Evolutionary conservation across 1,140 invertebrate species (phyloP), one percentile per base, ranked within the genome.

Genomic region (Delia radicum): DNA sequence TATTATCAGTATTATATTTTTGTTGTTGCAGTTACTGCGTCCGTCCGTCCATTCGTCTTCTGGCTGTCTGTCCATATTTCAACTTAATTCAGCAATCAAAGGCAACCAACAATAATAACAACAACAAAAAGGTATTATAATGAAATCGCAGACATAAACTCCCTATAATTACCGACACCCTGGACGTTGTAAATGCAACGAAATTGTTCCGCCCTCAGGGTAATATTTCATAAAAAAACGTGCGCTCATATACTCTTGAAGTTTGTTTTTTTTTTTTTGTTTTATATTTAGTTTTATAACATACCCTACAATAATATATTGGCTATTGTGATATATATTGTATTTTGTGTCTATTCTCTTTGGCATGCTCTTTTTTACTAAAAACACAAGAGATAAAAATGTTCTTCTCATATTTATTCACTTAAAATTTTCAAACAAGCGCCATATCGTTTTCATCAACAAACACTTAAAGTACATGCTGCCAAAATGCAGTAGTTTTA

Each of bases 121-220:
- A 29, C 63, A 31, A 15, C 46, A 15, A 55, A 21, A 72, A 75
- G 61, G 72, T 42, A 76, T 74, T 71, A 75, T 77, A 74, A 82
- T 79, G 79, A 82, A 82, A 81, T 80, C 79, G 73, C 82, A 84
- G 83, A 84, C 83, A 84, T 84, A 84, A 84, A 84, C 80, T 82
- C 83, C 82, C 83, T 84, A 84, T 84, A 84, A 84, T 84, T 84
- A 84, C 82, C 82, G 81, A 84, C 83, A 84, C 83, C 82, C 82
- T 81, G 82, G 81, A 84, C 77, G 78, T 77, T 82, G 81, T 84
- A 82, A 82, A 84, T 84, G 82, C 83, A 82, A 81, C 82, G 80
- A 84, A 82, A 84, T 83, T 80, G 82, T 79, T 78, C 82, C 83
- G 82, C 81, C 83, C 82, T 78, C 75, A 71, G 79, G 80, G 78